Evolutionary conservation across 2,113 vertebrate species (phyloP).

Genomic region (Gymnogyps californianus): DNA sequence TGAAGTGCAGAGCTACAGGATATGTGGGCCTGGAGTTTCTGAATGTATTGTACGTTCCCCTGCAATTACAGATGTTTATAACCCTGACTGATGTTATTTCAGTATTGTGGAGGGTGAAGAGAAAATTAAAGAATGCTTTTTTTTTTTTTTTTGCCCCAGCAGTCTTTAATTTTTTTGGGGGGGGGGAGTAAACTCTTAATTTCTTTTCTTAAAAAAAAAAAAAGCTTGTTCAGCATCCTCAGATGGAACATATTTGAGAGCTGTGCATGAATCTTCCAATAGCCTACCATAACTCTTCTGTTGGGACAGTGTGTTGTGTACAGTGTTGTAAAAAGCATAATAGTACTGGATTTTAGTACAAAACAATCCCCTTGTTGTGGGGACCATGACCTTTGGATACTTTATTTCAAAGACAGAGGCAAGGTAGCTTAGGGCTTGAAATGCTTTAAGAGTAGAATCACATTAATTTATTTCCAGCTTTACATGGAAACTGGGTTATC

Average conservation of each 20-base stretch:
- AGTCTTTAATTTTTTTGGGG: not conserved
- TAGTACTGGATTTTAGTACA: not conserved
- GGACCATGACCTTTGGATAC: not conserved
- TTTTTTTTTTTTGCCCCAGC: conserved; percentile 2
- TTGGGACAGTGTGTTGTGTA: not conserved
- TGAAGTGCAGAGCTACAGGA: conserved; percentile 69
- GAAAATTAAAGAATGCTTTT: conserved; percentile 20
- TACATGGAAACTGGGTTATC: not conserved
- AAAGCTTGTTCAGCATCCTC: not conserved
- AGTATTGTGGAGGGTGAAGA: conserved; percentile 34
- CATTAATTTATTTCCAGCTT: not conserved
- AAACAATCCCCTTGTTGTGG: not conserved
- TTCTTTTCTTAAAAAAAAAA: not conserved
- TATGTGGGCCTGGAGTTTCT: conserved; percentile 68
- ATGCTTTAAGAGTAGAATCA: not conserved
- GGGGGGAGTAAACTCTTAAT: not conserved
- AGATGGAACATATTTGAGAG: not conserved
- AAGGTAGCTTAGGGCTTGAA: not conserved
- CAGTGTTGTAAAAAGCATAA: not conserved
- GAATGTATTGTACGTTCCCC: conserved; percentile 62
- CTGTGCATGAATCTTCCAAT: not conserved
- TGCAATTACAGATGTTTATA: conserved; percentile 66
- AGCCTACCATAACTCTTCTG: not conserved
- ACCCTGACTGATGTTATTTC: conserved; percentile 65
- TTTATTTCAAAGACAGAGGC: not conserved